Conservation (phyloP, 2,113 vertebrate species). For the Panthera tigris region DNA sequence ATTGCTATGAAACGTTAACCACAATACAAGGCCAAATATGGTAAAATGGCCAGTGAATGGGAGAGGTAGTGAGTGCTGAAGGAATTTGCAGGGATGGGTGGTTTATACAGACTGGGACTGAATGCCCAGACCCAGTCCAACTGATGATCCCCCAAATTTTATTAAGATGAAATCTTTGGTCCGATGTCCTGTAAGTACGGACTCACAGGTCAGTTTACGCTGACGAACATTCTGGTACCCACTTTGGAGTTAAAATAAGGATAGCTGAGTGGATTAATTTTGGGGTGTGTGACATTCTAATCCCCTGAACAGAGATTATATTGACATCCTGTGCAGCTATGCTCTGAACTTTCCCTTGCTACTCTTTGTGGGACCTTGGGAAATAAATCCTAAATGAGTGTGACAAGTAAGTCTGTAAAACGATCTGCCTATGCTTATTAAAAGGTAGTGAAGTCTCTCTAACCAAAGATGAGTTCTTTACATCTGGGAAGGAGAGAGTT, state of each 20-base stretch:
- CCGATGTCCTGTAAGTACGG: background rate
- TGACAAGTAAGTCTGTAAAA: constrained; percentile 45
- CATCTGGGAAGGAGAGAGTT: constrained; percentile 57
- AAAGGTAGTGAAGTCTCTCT: constrained; percentile 50
- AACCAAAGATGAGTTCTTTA: constrained; percentile 51
- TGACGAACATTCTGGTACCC: background rate
- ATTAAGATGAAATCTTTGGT: background rate
- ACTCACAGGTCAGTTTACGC: background rate
- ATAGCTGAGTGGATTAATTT: background rate
- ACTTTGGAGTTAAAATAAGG: constrained; percentile 2
- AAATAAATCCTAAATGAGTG: constrained; percentile 58
- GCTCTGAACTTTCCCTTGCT: background rate
- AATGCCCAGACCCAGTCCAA: background rate
- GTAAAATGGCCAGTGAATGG: background rate
- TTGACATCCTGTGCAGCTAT: background rate
- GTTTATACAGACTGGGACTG: background rate
- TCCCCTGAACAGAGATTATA: constrained; percentile 12
- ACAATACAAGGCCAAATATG: background rate
- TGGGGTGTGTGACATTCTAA: background rate
- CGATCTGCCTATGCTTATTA: constrained; percentile 34
- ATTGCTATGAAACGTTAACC: background rate
- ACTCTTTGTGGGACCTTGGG: background rate
- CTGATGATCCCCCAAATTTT: background rate
- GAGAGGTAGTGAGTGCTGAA: background rate
- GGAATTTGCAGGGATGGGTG: background rate